Conservation (phyloP, 2,797 vertebrate genomes). For the Malurus leucopterus region DNA sequence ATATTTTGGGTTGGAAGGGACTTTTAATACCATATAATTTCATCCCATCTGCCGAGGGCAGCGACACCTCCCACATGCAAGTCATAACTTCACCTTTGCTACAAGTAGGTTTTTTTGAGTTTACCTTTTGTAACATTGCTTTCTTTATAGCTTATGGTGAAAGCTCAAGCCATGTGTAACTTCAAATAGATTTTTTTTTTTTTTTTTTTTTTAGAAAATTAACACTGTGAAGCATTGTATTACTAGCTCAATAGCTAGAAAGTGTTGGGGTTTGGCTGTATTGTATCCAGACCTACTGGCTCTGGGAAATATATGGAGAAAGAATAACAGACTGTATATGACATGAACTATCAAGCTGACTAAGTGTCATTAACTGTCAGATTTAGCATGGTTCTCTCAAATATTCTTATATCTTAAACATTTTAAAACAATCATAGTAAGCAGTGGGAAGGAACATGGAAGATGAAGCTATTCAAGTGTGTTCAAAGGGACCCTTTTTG, state of each 20-base stretch:
- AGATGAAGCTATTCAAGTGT: not conserved
- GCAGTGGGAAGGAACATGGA: not conserved
- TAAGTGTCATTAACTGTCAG: not conserved
- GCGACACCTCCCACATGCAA: not conserved
- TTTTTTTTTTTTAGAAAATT: not conserved
- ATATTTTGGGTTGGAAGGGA: not conserved
- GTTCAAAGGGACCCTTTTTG: not conserved
- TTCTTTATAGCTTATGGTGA: not conserved
- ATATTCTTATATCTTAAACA: not conserved
- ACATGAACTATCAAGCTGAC: not conserved
- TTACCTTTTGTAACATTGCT: not conserved
- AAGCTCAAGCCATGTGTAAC: not conserved
- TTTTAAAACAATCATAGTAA: not conserved
- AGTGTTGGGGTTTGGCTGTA: not conserved
- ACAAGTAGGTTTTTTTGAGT: not conserved
- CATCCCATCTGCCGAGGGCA: not conserved
- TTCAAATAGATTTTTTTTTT: not conserved
- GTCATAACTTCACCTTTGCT: not conserved
- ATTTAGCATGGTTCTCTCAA: not conserved
- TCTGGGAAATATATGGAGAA: not conserved
- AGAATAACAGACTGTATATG: not conserved
- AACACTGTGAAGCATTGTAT: not conserved
- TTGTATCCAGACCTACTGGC: not conserved
- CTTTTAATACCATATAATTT: not conserved
- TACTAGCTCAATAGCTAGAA: not conserved